Base-by-base conservation (phyloP, 1,140 invertebrate genomes). In the Dendroctonus ponderosae region DNA sequence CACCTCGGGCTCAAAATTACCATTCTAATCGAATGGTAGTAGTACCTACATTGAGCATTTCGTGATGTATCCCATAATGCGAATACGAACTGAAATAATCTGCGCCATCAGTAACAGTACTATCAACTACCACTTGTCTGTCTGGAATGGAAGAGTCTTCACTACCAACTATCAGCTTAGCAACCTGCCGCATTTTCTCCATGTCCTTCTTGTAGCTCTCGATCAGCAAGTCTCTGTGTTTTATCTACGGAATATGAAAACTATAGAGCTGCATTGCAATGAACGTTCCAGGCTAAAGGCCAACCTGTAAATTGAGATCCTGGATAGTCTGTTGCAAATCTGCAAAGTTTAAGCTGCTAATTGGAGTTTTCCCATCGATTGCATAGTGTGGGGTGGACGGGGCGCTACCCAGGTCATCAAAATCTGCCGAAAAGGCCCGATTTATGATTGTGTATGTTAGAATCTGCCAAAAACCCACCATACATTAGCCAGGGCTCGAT, bases 21-120 rank as follows among this genome's bases (percentile, higher is more conserved):
- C 50, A 52, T 15, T 52, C 9, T 5, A 37, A 52, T 14, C 37
- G 41, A 9, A 56, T 41, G 2, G 37, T 5, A 56, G 6, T 52
- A 3, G 26, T 9, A 65, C 57, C 38, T 82, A 88, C 89, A 67
- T 86, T 89, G 8, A 96, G 79, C 93, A 96, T 96, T 77, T 94
- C 94, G 81, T 97, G 93, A 83, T 99, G 97, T 76, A 99, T 99
- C 9, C 91, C 91, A 84, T 96, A 98, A 82, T 99, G 95, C 64
- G 94, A 91, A 79, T 99, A 99, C 5, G 94, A 93, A 77, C 90
- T 92, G 77, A 99, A 99, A 80, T 98, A 98, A 68, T 87, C 85
- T 71, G 87, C 85, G 74, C 93, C 90, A 66, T 83, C 72, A 62
- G 72, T 72, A 60, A 78, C 71, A 69, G 80, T 79, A 60, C 85